A percentile compares a stretch with the other conserved stretches of the same genome.
Evolutionary conservation across 1,140 invertebrate species (phyloP).

Genomic region (Caenorhabditis latens): DNA sequence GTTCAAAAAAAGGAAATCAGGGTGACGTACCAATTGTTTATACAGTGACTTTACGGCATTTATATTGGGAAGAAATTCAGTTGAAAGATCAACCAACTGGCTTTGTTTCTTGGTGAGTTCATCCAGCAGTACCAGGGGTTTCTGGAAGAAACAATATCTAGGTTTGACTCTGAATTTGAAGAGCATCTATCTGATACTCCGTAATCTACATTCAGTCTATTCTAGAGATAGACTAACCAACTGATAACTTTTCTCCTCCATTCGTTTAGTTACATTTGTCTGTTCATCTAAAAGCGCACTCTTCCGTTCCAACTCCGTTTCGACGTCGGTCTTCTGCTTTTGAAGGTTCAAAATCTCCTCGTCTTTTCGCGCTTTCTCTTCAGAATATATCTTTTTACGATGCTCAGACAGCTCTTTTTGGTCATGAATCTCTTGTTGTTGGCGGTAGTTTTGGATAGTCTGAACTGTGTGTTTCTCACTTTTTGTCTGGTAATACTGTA

Average conservation of each 20-base stretch:
- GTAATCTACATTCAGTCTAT: no score
- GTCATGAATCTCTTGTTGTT: conserved; percentile 46
- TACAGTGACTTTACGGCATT: conserved; percentile 8
- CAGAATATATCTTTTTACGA: conserved; percentile 54
- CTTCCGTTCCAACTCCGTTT: conserved; percentile 52
- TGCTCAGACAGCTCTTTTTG: conserved; percentile 59
- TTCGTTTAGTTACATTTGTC: conserved; percentile 24
- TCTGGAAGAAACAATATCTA: background rate
- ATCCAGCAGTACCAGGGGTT: conserved; percentile 24
- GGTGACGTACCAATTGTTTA: conserved; percentile 29
- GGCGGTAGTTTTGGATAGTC: conserved; percentile 58
- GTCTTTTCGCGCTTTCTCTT: conserved; percentile 36
- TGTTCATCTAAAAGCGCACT: conserved; percentile 54
- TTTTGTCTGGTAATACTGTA: background rate
- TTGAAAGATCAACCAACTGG: conserved; percentile 34
- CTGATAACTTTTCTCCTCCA: conserved; percentile 42
- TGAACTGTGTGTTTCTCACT: background rate
- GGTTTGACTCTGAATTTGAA: background rate
- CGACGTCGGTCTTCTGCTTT: conserved; percentile 31
- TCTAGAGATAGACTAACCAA: conserved; percentile 24
- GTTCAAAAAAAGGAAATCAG: background rate
- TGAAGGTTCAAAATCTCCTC: conserved; percentile 57
- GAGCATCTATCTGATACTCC: background rate
- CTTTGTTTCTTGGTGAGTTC: conserved; percentile 22
- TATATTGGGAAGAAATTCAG: conserved; percentile 34